Conservation (phyloP, 2,113 vertebrate species). For the Pelodiscus sinensis region DNA sequence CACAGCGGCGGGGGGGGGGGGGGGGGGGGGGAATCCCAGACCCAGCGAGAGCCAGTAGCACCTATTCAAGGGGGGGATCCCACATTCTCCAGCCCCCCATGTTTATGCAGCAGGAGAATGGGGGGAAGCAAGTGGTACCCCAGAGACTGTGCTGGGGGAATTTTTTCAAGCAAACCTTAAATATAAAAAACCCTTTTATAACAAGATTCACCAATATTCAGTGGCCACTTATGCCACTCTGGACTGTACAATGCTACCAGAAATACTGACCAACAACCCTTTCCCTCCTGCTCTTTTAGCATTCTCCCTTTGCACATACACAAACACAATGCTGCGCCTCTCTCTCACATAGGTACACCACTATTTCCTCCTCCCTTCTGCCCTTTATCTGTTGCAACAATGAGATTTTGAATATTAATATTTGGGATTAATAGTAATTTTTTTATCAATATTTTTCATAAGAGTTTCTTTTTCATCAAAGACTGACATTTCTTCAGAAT, state of each 20-base stretch:
- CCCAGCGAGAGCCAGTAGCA: too few species aligned
- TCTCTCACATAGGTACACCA: not conserved
- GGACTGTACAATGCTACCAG: not conserved
- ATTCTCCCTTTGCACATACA: not conserved
- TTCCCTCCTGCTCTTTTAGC: not conserved
- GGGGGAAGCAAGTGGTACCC: too few species aligned
- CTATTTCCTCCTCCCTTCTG: not conserved
- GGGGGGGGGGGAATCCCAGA: too few species aligned
- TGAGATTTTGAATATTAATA: not conserved
- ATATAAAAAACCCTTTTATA: not conserved
- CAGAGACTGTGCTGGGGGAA: not conserved
- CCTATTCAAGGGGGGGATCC: too few species aligned
- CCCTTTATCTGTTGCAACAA: not conserved
- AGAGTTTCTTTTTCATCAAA: accelerated
- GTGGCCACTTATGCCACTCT: not conserved
- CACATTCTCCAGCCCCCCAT: too few species aligned
- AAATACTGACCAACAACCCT: not conserved
- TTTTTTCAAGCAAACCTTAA: not conserved
- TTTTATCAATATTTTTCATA: not conserved
- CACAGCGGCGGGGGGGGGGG: too few species aligned
- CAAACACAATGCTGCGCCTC: not conserved
- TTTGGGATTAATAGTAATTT: not conserved
- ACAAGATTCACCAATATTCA: not conserved
- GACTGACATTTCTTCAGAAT: not conserved
- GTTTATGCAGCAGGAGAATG: too few species aligned